These are phyloP conservation scores for Lepus townsendii DNA, from an alignment of 2,797 vertebrate species.

Conservation along the genomic window DNA sequence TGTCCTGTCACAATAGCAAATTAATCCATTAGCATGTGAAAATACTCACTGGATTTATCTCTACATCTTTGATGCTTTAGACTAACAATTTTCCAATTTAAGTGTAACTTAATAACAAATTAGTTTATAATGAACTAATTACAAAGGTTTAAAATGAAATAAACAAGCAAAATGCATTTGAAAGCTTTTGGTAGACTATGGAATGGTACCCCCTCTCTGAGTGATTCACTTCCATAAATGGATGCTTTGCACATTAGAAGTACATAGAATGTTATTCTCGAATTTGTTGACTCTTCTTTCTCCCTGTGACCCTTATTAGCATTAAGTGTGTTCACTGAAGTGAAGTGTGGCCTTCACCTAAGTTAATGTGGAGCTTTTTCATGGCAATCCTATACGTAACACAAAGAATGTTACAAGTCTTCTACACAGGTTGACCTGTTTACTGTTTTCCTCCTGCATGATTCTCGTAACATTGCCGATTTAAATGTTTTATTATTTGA, in stretches of 20 bases:
- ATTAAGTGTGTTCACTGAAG: not conserved
- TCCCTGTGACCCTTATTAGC: not conserved
- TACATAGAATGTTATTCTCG: not conserved
- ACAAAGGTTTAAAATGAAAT: conserved; percentile 10
- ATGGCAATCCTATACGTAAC: not conserved
- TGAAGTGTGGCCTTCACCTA: not conserved
- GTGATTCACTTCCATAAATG: not conserved
- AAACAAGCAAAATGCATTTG: not conserved
- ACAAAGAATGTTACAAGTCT: not conserved
- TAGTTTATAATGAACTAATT: not conserved
- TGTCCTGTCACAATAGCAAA: not conserved
- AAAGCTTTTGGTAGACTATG: not conserved
- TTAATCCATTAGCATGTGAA: not conserved
- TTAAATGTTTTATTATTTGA: conserved; percentile 29
- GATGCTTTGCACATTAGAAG: not conserved
- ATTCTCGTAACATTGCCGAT: not conserved
- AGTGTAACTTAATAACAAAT: not conserved
- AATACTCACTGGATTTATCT: not conserved
- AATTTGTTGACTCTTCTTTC: not conserved
- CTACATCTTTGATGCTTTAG: not conserved
- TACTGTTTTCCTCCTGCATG: not conserved
- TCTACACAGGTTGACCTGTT: not conserved
- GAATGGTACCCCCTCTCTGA: not conserved
- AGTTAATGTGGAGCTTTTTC: not conserved
- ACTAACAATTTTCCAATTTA: conserved; percentile 16